Percentiles rank a stretch among this genome's conserved stretches.
Conservation (phyloP, 2,113 vertebrate species). For the Formicarius rufipectus region DNA sequence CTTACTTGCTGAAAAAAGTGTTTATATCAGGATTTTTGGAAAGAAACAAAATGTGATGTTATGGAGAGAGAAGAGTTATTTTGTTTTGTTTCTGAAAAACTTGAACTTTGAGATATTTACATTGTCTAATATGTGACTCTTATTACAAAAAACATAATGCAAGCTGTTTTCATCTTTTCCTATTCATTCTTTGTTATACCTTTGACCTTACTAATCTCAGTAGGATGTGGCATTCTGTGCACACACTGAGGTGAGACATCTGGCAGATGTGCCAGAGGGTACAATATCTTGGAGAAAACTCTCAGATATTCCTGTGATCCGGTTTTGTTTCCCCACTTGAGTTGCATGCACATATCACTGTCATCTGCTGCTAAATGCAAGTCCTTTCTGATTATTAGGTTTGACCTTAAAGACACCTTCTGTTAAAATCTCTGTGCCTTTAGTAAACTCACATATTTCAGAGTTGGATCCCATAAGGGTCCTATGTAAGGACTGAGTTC, state of each 20-base stretch:
- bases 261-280: background rate
- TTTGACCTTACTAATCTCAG: background rate
- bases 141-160: background rate
- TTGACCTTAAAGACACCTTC: background rate
- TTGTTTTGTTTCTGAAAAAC: slow-evolving; percentile 20
- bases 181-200: background rate
- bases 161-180: background rate
- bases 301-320: background rate
- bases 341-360: background rate
- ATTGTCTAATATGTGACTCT: background rate
- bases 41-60: slow-evolving; percentile 7
- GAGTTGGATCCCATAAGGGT: background rate
- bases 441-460: background rate
- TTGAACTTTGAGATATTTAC: background rate
- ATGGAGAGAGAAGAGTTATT: background rate
- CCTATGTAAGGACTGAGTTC: background rate
- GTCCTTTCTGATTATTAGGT: background rate
- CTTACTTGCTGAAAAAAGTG: slow-evolving; percentile 20
- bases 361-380: background rate
- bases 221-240: background rate
- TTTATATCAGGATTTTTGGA: slow-evolving; percentile 38
- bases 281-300: background rate
- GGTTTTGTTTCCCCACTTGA: background rate
- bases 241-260: background rate
- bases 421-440: background rate